Evolutionary conservation across 2,797 vertebrate genomes (phyloP).

Genomic region (Distichodus sexfasciatus): DNA sequence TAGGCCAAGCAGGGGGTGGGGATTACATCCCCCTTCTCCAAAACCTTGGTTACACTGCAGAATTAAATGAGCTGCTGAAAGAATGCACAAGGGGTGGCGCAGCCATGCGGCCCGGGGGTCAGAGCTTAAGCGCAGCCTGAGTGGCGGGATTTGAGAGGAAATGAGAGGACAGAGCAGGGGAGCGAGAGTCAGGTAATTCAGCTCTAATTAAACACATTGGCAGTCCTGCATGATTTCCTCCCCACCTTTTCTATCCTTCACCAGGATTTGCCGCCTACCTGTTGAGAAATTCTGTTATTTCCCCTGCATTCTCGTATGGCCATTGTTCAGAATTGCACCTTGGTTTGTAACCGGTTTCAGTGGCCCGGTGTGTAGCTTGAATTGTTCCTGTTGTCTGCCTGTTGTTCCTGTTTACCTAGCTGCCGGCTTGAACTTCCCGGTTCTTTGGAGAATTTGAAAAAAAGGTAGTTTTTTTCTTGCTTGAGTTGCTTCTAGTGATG

Average conservation of each 20-base stretch:
- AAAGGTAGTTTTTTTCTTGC: neutral
- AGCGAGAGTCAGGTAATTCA: slow-evolving; percentile 52
- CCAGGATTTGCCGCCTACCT: slow-evolving; percentile 35
- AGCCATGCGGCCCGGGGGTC: slow-evolving; percentile 42
- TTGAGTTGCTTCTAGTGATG: neutral
- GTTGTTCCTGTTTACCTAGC: neutral
- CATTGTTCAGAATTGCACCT: slow-evolving; percentile 6
- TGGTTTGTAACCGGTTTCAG: neutral
- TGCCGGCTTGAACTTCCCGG: neutral
- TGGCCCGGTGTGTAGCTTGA: neutral
- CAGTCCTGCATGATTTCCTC: slow-evolving; percentile 33
- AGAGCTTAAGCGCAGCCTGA: slow-evolving; percentile 41
- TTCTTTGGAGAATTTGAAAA: neutral
- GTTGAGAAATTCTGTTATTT: slow-evolving; percentile 37
- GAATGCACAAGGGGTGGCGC: slow-evolving; percentile 45
- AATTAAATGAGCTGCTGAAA: slow-evolving; percentile 57
- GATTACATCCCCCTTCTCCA: slow-evolving; percentile 44
- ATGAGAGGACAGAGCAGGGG: slow-evolving; percentile 51
- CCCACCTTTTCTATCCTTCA: slow-evolving; percentile 24
- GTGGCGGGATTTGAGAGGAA: slow-evolving; percentile 55
- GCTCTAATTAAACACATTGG: slow-evolving; percentile 54
- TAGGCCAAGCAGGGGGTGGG: slow-evolving; percentile 36
- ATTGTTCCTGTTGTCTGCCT: neutral
- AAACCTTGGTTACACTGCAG: slow-evolving; percentile 54
- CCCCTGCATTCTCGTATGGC: slow-evolving; percentile 28